Percentiles rank a stretch among this genome's conserved stretches.
Conservation (phyloP, 2,113 vertebrate genomes). For the Trematocara zebra region DNA sequence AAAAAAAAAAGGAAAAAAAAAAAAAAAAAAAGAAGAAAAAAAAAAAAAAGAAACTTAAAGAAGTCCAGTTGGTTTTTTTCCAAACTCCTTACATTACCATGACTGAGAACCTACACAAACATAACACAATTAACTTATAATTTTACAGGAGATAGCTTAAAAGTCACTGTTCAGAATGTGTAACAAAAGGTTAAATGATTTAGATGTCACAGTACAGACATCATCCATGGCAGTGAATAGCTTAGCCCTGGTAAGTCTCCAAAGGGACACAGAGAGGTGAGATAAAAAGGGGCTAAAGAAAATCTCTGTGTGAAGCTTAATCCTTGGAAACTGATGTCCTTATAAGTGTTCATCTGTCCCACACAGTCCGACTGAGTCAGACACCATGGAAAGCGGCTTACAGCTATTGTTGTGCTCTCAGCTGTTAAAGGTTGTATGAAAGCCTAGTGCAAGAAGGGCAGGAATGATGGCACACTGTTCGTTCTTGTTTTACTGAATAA, state of each 20-base stretch:
- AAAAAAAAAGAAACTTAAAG: no score
- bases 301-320: constrained; percentile 54
- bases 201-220: constrained; percentile 42
- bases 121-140: background rate
- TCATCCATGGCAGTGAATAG: constrained; percentile 43
- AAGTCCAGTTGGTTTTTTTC: background rate
- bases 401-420: constrained; percentile 45
- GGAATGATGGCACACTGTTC: background rate
- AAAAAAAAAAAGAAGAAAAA: no score
- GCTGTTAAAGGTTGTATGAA: constrained; percentile 55
- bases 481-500: constrained; percentile 22
- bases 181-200: constrained; percentile 29
- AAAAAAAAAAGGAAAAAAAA: no score
- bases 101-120: background rate
- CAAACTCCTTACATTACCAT: background rate
- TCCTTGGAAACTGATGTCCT: constrained; percentile 50
- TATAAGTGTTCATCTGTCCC: constrained; percentile 46
- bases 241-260: constrained; percentile 45
- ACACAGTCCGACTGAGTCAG: constrained; percentile 48
- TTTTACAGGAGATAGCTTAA: background rate
- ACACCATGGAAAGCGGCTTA: constrained; percentile 64
- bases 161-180: background rate
- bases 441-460: background rate
- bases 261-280: constrained; percentile 44
- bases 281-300: constrained; percentile 58